A percentile compares a stretch with the other conserved stretches of the same genome.
phyloP scores from a whole-genome alignment of 2,113 vertebrate genomes.

The Catharus bicknelli region DNA sequence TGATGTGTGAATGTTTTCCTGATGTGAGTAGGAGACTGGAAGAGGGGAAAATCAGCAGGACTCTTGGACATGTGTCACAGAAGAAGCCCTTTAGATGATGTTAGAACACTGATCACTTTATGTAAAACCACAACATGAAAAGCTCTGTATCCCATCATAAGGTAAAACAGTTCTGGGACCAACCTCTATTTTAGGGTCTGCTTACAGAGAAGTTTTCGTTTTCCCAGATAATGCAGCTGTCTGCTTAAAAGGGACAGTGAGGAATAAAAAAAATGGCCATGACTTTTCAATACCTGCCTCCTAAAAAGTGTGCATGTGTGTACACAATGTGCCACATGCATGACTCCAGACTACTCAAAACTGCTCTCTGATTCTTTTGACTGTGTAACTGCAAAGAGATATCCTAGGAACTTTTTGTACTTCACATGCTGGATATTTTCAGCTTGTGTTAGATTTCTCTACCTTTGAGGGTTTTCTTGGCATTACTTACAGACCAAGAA shows the following conservation, averaged over 20 bases:
- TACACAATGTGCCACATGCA: rapidly evolving
- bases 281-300: not conserved
- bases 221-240: not conserved
- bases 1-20: not conserved
- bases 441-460: not conserved
- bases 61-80: not conserved
- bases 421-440: not conserved
- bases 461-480: not conserved
- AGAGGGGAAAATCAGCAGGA: not conserved
- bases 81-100: not conserved
- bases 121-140: not conserved
- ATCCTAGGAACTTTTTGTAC: not conserved
- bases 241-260: not conserved
- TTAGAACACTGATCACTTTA: not conserved
- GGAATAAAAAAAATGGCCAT: not conserved
- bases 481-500: not conserved
- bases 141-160: constrained; percentile 21
- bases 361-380: not conserved
- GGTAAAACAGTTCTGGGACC: not conserved
- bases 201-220: not conserved
- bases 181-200: not conserved
- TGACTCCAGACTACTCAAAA: not conserved
- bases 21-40: not conserved
- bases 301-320: not conserved
- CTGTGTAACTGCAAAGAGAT: not conserved